A percentile compares a stretch with the other conserved stretches of the same genome.
Conservation (phyloP, 1,140 invertebrate genomes). For the Drosophila burlai region DNA sequence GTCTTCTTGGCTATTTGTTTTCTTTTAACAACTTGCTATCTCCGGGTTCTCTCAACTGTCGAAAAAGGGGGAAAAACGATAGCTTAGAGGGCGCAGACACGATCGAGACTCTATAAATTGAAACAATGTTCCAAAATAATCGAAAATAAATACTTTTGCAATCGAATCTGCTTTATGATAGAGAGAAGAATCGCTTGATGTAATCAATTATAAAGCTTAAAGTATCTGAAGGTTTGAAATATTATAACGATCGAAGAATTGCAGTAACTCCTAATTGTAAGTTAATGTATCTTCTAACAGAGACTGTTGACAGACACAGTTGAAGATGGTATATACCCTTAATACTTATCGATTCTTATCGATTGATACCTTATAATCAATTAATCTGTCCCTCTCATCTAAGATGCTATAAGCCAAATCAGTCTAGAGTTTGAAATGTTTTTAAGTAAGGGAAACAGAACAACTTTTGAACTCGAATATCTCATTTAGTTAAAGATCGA, state of each 20-base stretch:
- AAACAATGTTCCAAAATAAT: background rate
- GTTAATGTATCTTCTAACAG: background rate
- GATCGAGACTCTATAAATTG: background rate
- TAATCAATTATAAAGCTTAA: too few relatives aligned
- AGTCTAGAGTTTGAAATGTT: too few relatives aligned
- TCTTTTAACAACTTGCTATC: slow-evolving; percentile 73
- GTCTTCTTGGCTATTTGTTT: slow-evolving; percentile 63
- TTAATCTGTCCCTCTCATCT: too few relatives aligned
- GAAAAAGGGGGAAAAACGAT: slow-evolving; percentile 17
- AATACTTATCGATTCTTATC: background rate
- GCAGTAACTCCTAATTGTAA: too few relatives aligned
- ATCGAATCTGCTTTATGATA: too few relatives aligned
- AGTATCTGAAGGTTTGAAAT: too few relatives aligned
- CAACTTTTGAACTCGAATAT: too few relatives aligned
- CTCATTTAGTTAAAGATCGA: background rate
- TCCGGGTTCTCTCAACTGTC: slow-evolving; percentile 28
- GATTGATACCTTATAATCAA: background rate
- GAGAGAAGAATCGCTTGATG: background rate
- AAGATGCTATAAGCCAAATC: too few relatives aligned
- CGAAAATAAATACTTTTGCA: background rate
- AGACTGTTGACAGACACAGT: background rate
- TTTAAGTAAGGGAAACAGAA: too few relatives aligned
- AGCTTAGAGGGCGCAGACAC: background rate
- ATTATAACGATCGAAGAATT: too few relatives aligned
- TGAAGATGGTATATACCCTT: background rate